Base-by-base conservation (phyloP, 2,113 vertebrate genomes). In the Delphinapterus leucas region DNA sequence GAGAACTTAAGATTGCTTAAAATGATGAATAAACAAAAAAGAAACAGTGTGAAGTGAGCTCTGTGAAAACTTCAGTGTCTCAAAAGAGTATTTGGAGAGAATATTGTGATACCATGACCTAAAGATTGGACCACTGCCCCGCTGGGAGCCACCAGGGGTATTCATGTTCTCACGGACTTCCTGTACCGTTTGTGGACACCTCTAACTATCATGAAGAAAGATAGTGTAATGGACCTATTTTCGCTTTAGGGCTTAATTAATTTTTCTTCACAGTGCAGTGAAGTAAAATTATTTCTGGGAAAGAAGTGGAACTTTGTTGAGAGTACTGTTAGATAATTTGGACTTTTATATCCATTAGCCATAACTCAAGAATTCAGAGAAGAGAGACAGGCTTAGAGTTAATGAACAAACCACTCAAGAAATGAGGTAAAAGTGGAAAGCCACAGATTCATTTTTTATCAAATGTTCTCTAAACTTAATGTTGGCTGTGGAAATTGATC, bases 281-380 rank as follows among this genome's bases (percentile, higher is more conserved):
- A 94, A 92, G 60, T 92, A 61, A 41, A 93, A 67, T 86, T 85
- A 87, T 70, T 96, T 90, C 61, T 73, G 68, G 9, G 84, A 76
- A 82, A 81, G 25, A 81, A 87, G 26, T 81, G 36, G 47, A 61
- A 53, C 47, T 89, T 90, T 1, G 0, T 71, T 88, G 55, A 96
- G 89, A 93, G 5, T 31, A 31, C 61, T 83, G 79, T 47, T 60
- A 44, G 58, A 68, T 26, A 85, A 53, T 80, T 74, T 95, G 86
- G 26, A 31, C 67, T 96, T 97, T 96, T 68, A 38, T 96, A 60
- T 87, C 86, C 79, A 74, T 74, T 84, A 84, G 41, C 80, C 36
- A 26, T 36, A 94, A 93, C 33, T 96, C 44, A 83, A 79, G 73
- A 81, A 86, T 88, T 67, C 85, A 88, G 65, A 84, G 49, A 82